These are phyloP conservation scores for Drosophila lacicola DNA, from an alignment of 2,888 invertebrate species.

Conservation along the genomic window DNA sequence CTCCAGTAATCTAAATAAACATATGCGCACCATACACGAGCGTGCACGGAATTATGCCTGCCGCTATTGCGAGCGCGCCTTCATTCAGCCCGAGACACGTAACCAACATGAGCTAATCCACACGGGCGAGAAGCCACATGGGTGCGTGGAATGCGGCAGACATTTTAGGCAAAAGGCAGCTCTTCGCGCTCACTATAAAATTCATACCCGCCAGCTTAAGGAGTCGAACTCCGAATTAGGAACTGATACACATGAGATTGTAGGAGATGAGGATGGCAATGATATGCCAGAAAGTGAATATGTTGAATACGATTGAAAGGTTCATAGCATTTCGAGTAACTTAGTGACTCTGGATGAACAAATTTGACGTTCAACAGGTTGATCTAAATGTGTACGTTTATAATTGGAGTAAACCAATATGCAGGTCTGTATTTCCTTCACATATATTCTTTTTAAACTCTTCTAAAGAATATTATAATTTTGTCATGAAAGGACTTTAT, in stretches of 20 bases:
- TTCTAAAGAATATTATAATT: no score
- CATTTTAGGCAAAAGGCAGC: slow-evolving; percentile 75
- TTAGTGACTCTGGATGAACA: not conserved
- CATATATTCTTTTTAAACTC: no score
- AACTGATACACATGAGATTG: not conserved
- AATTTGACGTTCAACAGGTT: not conserved
- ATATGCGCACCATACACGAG: slow-evolving; percentile 78
- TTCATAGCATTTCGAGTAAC: not conserved
- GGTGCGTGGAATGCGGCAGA: slow-evolving; percentile 71
- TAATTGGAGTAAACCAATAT: no score
- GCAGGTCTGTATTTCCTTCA: no score
- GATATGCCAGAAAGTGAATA: slow-evolving; percentile 2
- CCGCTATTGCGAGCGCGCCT: slow-evolving; percentile 71
- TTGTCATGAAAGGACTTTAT: no score
- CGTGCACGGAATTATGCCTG: slow-evolving; percentile 74
- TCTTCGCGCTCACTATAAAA: slow-evolving; percentile 72
- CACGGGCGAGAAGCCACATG: slow-evolving; percentile 81
- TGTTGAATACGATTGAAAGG: slow-evolving; percentile 1
- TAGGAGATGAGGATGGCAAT: not conserved
- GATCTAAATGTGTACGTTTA: no score
- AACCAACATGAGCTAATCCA: slow-evolving; percentile 82
- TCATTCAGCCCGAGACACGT: slow-evolving; percentile 74
- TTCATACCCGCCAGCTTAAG: slow-evolving; percentile 54
- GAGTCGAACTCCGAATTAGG: not conserved
- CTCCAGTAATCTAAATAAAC: slow-evolving; percentile 78